Base-by-base conservation (phyloP, 2,797 vertebrate genomes). In the Diceros bicornis region DNA sequence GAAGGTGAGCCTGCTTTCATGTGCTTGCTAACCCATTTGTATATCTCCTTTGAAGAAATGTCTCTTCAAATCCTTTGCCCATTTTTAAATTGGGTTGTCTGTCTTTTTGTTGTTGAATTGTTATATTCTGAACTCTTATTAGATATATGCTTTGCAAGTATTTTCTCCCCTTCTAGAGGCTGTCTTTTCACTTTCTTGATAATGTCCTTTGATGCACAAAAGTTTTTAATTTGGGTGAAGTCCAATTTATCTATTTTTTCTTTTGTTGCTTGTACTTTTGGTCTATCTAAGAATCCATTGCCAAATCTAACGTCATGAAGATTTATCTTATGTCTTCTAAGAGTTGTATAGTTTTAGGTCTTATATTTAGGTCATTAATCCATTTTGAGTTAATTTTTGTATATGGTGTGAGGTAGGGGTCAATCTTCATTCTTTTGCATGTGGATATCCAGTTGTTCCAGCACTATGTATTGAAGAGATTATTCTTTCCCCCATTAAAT, bases 141-240 rank as follows among this genome's bases (percentile, higher is more conserved):
- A 85, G 52, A 83, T 29, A 52, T 23, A 52, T 41, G 27, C 52
- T 62, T n/a, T 91, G 41, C 11, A 84, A 77, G 44, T 84, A 64
- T 74, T 84, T 66, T 68, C 27, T 71, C 66, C 11, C 41, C 68
- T 68, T 68, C 34, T 68, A 12, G 44, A 64, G 34, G 44, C 25
- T 84, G n/a, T 72, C 69, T 84, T 84, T 85, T 66, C 47, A 21
- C 81, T 85, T 93, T 66, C 34, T 52, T 91, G 66, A 82, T 47
- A 47, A 61, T 47, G 23, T 88, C 32, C 57, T 62, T 75, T 88
- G 29, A 88, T 88, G 29, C 37, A 88, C 37, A 75, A 25, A 34
- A 61, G 20, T 25, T 88, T 87, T 74, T 27, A 75, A 61, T 74
- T 88, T 74, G 25, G 55, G 37, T 74, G 5, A 74, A 88, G 55